Evolutionary conservation across 2,113 vertebrate species (phyloP), one percentile per base, ranked within the genome.

Genomic region (Oreocharis arfaki): DNA sequence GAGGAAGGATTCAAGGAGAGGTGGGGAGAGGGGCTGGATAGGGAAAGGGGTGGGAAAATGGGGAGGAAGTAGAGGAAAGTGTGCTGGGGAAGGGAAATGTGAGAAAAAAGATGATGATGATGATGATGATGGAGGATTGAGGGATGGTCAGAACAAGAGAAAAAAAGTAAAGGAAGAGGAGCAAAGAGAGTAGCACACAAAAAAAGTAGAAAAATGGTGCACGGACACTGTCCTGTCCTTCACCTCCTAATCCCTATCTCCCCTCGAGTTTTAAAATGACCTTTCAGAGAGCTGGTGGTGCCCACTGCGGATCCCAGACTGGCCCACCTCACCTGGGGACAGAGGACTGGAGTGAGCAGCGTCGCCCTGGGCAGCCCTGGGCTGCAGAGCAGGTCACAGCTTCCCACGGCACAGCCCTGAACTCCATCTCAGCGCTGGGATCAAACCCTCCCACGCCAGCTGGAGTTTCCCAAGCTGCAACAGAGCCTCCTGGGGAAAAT

Each of bases 291-390:
- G 52, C 18, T 28, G 49, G 19, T 52, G 83, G 8, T 22, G 71
- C 69, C 53, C 49, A 15, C 0, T 70, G 80, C 35, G 63, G 70
- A 16, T 1, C 52, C 67, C 69, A 49, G 23, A 1, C 5, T 4
- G 32, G 50, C 18, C 68, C 49, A 30, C 2, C 41, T 7, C 0
- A 3, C 5, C 7, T 2, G 16, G 57, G 33, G 10, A 37, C 1
- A 3, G 15, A 39, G 70, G 20, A 1, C 14, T 63, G 75, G 20
- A 23, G 4, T 3, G 0, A 1, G 30, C 32, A 57, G 68, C 1
- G 4, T 37, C 16, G 28, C 11, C 10, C 19, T 11, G 27, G 42
- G 7, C 55, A 70, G 47, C 37, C 27, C 32, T 20, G 1, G 2
- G 37, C 60, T 42, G 18, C 42, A 33, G 35, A 32, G 37, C 24